Evolutionary conservation across 2,888 invertebrate genomes (phyloP), one percentile per base, ranked within the genome.

Genomic region (Pristionchus arcanus): DNA sequence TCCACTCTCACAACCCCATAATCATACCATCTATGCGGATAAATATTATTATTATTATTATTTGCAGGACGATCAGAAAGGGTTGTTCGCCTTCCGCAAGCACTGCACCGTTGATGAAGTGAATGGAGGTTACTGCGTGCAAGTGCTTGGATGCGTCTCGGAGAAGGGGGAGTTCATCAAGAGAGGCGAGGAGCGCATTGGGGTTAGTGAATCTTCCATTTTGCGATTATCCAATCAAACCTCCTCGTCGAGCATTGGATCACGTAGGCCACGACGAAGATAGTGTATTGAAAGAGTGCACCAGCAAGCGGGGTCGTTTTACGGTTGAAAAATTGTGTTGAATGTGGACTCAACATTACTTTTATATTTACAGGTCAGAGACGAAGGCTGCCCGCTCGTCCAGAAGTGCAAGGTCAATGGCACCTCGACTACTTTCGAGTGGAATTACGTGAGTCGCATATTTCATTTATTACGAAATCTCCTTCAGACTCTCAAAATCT

Each of bases 391-490:
- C 42, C 42, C 42, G 42, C 42, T 49, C 42, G 42, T 49, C 11
- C 42, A 87, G 90, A 83, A 87, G 87, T 90, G 90, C 87, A 90
- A 68, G 87, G 71, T 63, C 86, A 63, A 63, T 34, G 86, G 86
- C 63, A 25, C 21, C 0, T 59, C 59, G 59, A 59, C 19, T 59
- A 19, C 59, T 16, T 19, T 59, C 19, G 59, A 25, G 19, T 59
- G 68, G n/a, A 68, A 68, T 25, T 68, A 15, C n/a, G 15, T 68
- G 9, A n/a, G n/a, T 4, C n/a, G 68, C 9, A n/a, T n/a, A n/a
- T n/a, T n/a, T n/a, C n/a, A n/a, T n/a, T n/a, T n/a, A n/a, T n/a
- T n/a, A n/a, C n/a, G n/a, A n/a, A n/a, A n/a, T n/a, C n/a, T n/a
- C n/a, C n/a, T n/a, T n/a, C n/a, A n/a, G n/a, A n/a, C n/a, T n/a